A percentile compares a stretch with the other conserved stretches of the same genome.
Evolutionary conservation across 2,888 invertebrate species (phyloP).

Genomic region (Leptopilina drosophilae): DNA sequence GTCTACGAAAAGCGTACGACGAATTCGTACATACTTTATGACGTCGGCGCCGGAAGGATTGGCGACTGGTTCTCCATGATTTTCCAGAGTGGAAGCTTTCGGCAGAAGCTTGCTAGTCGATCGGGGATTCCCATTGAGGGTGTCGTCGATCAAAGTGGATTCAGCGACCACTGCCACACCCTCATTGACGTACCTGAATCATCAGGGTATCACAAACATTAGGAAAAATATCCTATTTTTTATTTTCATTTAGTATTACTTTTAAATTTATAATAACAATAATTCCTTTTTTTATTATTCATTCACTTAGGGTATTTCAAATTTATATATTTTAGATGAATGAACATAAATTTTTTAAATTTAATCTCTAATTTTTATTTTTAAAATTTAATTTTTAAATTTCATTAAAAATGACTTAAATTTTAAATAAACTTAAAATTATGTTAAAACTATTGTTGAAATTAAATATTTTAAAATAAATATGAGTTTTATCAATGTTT

Average conservation of each 20-base stretch:
- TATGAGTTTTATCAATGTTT: no score
- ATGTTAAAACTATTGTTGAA: no score
- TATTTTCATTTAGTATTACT: neutral
- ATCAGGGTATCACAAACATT: slow-evolving; percentile 48
- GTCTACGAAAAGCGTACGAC: slow-evolving; percentile 50
- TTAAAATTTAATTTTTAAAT: no score
- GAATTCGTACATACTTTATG: slow-evolving; percentile 39
- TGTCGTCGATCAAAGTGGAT: slow-evolving; percentile 74
- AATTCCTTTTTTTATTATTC: no score
- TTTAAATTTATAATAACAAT: no score
- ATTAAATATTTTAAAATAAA: no score
- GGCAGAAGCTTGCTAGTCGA: slow-evolving; percentile 48
- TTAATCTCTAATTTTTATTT: no score
- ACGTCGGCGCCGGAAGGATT: slow-evolving; percentile 34
- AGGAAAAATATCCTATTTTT: slow-evolving; percentile 12
- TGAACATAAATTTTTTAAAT: no score
- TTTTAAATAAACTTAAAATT: no score
- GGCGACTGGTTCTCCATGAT: slow-evolving; percentile 41
- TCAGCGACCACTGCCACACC: slow-evolving; percentile 69
- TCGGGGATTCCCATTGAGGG: slow-evolving; percentile 74
- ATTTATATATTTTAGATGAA: no score
- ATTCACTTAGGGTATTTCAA: no score
- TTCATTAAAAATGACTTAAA: no score
- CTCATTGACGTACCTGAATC: slow-evolving; percentile 74
- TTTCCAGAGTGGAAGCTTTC: slow-evolving; percentile 39